Evolutionary conservation across 2,113 vertebrate genomes (phyloP).

Genomic region (Promerops cafer): DNA sequence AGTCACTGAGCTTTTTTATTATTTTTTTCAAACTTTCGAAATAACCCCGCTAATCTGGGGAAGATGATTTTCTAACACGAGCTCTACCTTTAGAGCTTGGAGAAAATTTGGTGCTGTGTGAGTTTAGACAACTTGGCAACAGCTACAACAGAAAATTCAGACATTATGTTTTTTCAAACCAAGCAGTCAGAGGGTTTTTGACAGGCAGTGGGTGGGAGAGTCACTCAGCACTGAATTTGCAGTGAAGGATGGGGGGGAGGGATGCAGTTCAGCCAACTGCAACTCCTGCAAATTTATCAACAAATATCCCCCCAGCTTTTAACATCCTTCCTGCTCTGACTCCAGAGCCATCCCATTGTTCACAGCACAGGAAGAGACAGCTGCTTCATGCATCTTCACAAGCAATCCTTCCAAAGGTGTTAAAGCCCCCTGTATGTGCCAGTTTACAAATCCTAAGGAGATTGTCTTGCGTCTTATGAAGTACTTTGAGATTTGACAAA

Average conservation of each 20-base stretch:
- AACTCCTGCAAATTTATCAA: background rate
- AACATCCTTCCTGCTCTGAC: background rate
- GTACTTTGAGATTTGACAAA: background rate
- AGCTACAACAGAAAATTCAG: background rate
- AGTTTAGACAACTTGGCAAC: background rate
- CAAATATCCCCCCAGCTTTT: background rate
- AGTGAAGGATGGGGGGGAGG: background rate
- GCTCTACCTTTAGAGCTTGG: background rate
- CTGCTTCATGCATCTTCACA: background rate
- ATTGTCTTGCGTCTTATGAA: background rate
- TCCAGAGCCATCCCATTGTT: background rate
- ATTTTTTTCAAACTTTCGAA: background rate
- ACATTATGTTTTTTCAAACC: background rate
- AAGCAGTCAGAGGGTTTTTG: background rate
- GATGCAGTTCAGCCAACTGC: background rate
- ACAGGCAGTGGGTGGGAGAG: background rate
- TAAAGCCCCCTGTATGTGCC: background rate
- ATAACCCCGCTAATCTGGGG: background rate
- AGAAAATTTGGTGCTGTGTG: background rate
- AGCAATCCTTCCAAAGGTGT: background rate
- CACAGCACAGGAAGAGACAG: background rate
- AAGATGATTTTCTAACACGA: background rate
- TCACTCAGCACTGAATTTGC: background rate
- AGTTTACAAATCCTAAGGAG: background rate
- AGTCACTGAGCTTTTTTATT: background rate